These are phyloP conservation scores for Rotaria macrura DNA, from an alignment of 2,888 invertebrate species.

Conservation along the genomic window DNA sequence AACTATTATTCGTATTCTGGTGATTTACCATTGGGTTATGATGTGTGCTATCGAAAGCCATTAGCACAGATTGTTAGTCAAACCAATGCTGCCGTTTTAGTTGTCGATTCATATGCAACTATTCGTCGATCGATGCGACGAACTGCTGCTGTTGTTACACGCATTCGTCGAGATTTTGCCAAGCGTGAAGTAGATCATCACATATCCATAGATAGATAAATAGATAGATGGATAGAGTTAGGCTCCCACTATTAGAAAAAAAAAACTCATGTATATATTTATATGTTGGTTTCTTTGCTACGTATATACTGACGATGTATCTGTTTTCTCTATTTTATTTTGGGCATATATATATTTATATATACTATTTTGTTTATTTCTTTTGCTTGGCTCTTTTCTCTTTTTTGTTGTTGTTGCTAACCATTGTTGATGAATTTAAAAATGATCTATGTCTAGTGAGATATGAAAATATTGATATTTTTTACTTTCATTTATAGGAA, in stretches of 20 bases:
- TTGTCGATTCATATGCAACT: slow-evolving; percentile 19
- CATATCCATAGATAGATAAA: neutral
- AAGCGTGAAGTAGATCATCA: slow-evolving; percentile 2
- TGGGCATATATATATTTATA: neutral
- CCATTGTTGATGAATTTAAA: neutral
- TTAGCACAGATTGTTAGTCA: neutral
- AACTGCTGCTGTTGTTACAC: neutral
- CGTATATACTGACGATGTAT: neutral
- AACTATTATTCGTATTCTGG: neutral
- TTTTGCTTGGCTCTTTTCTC: neutral
- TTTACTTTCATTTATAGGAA: neutral
- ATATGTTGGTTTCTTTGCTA: neutral
- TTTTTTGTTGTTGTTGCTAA: neutral
- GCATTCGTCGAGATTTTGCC: neutral
- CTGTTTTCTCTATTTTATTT: neutral
- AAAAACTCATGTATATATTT: neutral
- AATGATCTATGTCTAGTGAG: too few species aligned
- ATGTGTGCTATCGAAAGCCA: neutral
- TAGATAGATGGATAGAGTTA: neutral
- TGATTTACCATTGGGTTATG: neutral
- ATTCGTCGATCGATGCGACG: slow-evolving; percentile 14
- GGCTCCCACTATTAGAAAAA: neutral
- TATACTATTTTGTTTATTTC: neutral
- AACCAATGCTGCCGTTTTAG: neutral
- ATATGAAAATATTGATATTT: too few species aligned